Evolutionary conservation across 2,888 invertebrate genomes (phyloP).

Genomic region (Melieria picta): DNA sequence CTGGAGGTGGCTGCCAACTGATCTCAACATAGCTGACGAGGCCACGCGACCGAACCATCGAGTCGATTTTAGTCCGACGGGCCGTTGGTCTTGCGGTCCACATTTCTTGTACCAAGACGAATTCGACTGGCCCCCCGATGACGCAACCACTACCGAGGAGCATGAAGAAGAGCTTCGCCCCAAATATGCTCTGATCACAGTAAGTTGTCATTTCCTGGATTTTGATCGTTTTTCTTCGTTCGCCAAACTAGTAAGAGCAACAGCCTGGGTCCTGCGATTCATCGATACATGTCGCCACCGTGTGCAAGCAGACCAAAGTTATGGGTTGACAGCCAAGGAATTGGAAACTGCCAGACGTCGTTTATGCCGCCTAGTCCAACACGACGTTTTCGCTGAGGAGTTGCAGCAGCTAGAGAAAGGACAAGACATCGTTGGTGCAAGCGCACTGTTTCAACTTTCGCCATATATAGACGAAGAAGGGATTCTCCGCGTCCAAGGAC

Average conservation of each 20-base stretch:
- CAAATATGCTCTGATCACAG: slow-evolving; percentile 2
- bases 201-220: background rate
- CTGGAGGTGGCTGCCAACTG: slow-evolving; percentile 14
- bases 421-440: background rate
- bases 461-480: slow-evolving; percentile 22
- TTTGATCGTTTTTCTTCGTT: background rate
- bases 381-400: background rate
- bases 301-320: background rate
- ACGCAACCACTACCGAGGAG: background rate
- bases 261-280: slow-evolving; percentile 9
- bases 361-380: slow-evolving; percentile 2
- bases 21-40: slow-evolving; percentile 18
- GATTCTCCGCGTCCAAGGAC: slow-evolving; percentile 23
- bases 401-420: background rate
- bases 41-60: background rate
- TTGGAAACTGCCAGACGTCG: background rate
- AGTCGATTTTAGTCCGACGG: slow-evolving; percentile 1
- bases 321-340: slow-evolving; percentile 7
- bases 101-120: background rate
- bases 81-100: slow-evolving; percentile 11
- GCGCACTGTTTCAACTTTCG: slow-evolving; percentile 2
- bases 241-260: background rate
- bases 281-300: slow-evolving; percentile 4
- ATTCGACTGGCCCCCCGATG: slow-evolving; percentile 1
- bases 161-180: slow-evolving; percentile 19